Evolutionary conservation across 2,113 vertebrate genomes (phyloP), one percentile per base, ranked within the genome.

Genomic region (Toxotes chatareus): DNA sequence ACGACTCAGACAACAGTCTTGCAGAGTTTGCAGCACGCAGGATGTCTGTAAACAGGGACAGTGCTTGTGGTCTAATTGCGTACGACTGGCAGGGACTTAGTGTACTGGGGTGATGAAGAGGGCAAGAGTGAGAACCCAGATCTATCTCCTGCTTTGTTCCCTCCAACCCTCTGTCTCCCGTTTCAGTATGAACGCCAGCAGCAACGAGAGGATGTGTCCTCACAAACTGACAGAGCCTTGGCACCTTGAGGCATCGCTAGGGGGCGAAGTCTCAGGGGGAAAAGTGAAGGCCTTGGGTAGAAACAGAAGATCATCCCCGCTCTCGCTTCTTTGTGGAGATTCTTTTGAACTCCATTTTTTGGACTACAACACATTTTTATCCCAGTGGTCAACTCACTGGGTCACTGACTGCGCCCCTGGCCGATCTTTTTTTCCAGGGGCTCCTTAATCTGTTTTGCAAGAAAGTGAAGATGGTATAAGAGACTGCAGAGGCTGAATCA

Each of bases 161-260:
- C 75, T 61, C 79, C 84, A 76, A 60, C 55, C 74, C 78, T 40
- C 68, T 87, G 81, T 80, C 56, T 84, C 67, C 31, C 44, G 27
- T 75, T 72, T 64, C 70, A 70, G 46, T 40, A 36, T 51, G 60
- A 78, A 83, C 19, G 60, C 74, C 81, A 74, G 47, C 64, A 83
- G 79, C 74, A 19, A 77, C 12, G 62, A 63, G 59, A 4, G 76
- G 72, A 59, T 64, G 80, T 74, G 49, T 63, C 55, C 62, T 67
- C 63, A 47, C 66, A 74, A 68, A 83, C 60, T 46, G 83, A 82
- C 77, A 73, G 71, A 64, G 76, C 40, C 76, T 67, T 69, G 68
- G 53, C 53, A 46, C 82, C 85, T 67, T 0, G 32, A 80, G 83
- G 90, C 86, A 32, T 77, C 62, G 75, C 88, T 77, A 56, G 79